Base-by-base conservation (phyloP, 2,113 vertebrate species). In the Gymnogyps californianus region DNA sequence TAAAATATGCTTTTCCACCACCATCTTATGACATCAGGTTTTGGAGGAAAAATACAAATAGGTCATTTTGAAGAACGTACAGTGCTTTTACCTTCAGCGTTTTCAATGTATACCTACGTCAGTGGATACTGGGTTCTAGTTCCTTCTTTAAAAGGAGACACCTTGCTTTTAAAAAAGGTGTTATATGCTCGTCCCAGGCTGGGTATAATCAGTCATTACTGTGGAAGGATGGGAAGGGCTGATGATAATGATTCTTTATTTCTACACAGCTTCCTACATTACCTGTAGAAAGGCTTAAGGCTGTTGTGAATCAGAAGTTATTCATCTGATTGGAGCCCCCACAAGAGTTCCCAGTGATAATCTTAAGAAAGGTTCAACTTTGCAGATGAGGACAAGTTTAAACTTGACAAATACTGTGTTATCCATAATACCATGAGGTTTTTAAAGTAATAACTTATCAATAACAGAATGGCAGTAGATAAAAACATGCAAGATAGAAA, bases 1-100 rank as follows among this genome's bases (percentile, higher is more conserved):
- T 44, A 54, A 83, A 83, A 75, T 28, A 16, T 29, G 6, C 16
- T 83, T 79, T 64, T 47, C 47, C 21, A 46, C 2, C 15, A 42
- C 8, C 10, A 15, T 17, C 13, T 65, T 42, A 42, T 9, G 42
- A 36, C n/a, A 34, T 12, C 47, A 55, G 4, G 29, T 18, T 83
- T 92, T 83, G 22, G 16, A 64, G 15, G 15, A 32, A 65, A 77
- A 72, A 52, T 15, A 47, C 4, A 62, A 70, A 51, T 9, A 65
- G 6, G 3, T 42, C 1, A 44, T 65, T 72, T 61, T 77, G 31
- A 77, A 55, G 42, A 58, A 26, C 0, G 0, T 25, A 7, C 10
- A 87, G 5, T 31, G 8, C 16, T 77, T 79, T 77, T 40, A 52
- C 5, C 12, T 34, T 31, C 36, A 80, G 7, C 3, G 7, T 58